Evolutionary conservation across 2,888 invertebrate genomes (phyloP).

Genomic region (Ichneumon xanthorius): DNA sequence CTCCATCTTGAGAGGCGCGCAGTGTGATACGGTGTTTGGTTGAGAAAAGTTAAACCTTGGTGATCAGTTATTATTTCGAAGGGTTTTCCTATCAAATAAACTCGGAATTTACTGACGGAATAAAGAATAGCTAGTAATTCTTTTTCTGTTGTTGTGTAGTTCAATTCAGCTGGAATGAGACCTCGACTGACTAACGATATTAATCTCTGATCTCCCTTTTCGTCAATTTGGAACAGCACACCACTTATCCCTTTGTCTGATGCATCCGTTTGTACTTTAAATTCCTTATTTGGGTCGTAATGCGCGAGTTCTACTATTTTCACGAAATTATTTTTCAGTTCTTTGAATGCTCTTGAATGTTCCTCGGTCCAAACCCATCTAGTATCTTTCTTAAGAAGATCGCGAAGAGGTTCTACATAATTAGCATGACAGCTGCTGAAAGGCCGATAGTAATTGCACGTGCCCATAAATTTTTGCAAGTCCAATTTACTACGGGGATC

Average conservation of each 20-base stretch:
- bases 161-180: conserved; percentile 62
- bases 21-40: conserved; percentile 69
- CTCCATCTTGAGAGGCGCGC: conserved; percentile 73
- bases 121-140: conserved; percentile 73
- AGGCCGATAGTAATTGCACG: no score
- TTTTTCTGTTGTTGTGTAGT: conserved; percentile 72
- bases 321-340: no score
- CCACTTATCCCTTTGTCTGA: conserved; percentile 67
- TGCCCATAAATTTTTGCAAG: no score
- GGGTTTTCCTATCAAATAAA: conserved; percentile 68
- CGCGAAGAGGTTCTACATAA: no score
- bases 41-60: conserved; percentile 72
- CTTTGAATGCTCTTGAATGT: no score
- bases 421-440: no score
- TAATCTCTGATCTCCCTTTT: conserved; percentile 31
- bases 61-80: conserved; percentile 75
- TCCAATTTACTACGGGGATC: no score
- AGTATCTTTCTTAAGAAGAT: no score
- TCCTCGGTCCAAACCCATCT: no score
- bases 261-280: conserved; percentile 66
- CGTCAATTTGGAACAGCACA: conserved; percentile 61
- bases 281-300: no score
- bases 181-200: conserved; percentile 71
- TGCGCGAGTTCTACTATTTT: no score
- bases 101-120: conserved; percentile 71